A percentile compares a stretch with the other conserved stretches of the same genome.
These are phyloP conservation scores for Galerucella pusilla DNA, from an alignment of 2,888 invertebrate species.

Conservation along the genomic window DNA sequence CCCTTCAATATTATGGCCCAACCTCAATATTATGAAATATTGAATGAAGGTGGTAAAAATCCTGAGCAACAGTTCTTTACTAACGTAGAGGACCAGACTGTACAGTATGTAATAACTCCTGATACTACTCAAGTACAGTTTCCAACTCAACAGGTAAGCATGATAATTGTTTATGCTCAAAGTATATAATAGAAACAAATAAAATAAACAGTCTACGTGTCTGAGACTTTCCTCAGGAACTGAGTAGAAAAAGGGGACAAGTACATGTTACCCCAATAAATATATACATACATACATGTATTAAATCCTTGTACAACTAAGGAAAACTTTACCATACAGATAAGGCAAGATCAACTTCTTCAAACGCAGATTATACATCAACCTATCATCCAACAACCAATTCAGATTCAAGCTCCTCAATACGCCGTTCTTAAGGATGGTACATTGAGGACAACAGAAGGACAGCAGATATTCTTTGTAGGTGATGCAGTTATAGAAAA, in stretches of 20 bases:
- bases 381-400: conserved; percentile 30
- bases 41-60: conserved; percentile 68
- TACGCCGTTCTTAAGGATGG: conserved; percentile 42
- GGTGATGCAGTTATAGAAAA: conserved; percentile 36
- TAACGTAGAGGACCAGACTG: conserved; percentile 67
- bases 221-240: too few species aligned
- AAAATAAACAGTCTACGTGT: too few species aligned
- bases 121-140: conserved; percentile 56
- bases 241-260: too few species aligned
- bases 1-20: conserved; percentile 68
- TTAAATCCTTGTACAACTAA: background rate
- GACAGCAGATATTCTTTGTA: conserved; percentile 43
- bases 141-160: conserved; percentile 57
- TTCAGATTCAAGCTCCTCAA: conserved; percentile 35
- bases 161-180: background rate
- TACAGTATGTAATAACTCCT: conserved; percentile 60
- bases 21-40: conserved; percentile 74
- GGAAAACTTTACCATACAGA: conserved; percentile 3
- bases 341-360: conserved; percentile 25
- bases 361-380: conserved; percentile 30
- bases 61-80: conserved; percentile 73
- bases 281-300: background rate
- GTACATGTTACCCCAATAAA: too few species aligned
- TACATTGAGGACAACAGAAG: conserved; percentile 37
- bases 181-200: conserved; percentile 1